Evolutionary conservation across 2,113 vertebrate species (phyloP), one percentile per base, ranked within the genome.

Genomic region (Oncorhynchus keta): DNA sequence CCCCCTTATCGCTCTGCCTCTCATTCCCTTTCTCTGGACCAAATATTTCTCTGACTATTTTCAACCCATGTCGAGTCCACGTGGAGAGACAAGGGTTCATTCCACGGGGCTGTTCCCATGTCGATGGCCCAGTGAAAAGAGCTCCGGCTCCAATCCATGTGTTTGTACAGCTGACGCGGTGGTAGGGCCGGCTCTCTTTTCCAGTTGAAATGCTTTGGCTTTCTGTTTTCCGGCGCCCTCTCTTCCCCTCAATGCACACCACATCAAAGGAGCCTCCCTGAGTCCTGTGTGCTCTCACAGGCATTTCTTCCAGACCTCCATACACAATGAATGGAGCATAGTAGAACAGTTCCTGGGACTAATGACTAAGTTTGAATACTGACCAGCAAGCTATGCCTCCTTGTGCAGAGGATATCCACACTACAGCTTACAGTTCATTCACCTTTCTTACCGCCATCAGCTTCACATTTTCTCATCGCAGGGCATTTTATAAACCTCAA

Each of bases 151-250:
- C 22, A 18, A 45, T 45, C 39, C 9, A 49, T 78, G 79, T 92
- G 90, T 93, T 93, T 93, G 90, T 79, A 87, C 92, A 92, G 93
- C 93, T 93, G 92, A 91, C 78, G 75, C 79, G 4, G 59, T 62
- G 59, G 18, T 8, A n/a, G 55, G 18, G n/a, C n/a, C 59, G 8
- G n/a, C 20, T 62, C 59, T 62, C 59, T 62, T 13, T 8, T n/a
- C 57, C 57, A n/a, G 5, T n/a, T 61, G 5, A 61, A 61, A 61
- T 61, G 7, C 57, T 61, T 22, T 22, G 59, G 20, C 59, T 62
- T 22, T 22, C 7, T 62, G 18, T 22, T 22, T 62, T 62, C 59
- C 59, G 59, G n/a, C 26, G 11, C 9, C 26, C 65, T 67, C n/a
- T 62, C n/a, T 62, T 24, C 59, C 59, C 59, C 59, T 62, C n/a